These are phyloP conservation scores for Coelinius sp. DNA, from an alignment of 2,888 invertebrate species.

Conservation along the genomic window DNA sequence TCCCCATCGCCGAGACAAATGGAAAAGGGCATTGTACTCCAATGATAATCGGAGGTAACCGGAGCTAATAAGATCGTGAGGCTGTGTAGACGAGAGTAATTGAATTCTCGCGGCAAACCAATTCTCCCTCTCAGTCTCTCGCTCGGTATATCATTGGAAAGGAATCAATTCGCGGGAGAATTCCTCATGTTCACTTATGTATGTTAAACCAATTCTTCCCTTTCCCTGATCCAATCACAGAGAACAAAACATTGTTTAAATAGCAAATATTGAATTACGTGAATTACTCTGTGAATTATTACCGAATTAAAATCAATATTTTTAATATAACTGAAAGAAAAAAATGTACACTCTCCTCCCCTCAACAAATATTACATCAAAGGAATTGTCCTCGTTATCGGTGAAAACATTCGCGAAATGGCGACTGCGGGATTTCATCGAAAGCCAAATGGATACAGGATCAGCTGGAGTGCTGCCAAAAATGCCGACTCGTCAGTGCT, in stretches of 20 bases:
- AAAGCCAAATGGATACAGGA: slow-evolving; percentile 9
- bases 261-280: too few species aligned
- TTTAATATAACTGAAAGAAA: too few species aligned
- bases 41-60: slow-evolving; percentile 42
- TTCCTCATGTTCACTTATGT: slow-evolving; percentile 34
- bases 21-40: slow-evolving; percentile 37
- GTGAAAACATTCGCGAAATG: background rate
- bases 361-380: too few species aligned
- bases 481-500: background rate
- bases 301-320: too few species aligned
- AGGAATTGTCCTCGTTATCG: too few species aligned
- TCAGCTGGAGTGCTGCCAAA: slow-evolving; percentile 5
- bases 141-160: slow-evolving; percentile 5
- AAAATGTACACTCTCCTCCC: too few species aligned
- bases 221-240: background rate
- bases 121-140: slow-evolving; percentile 18
- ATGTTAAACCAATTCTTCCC: background rate
- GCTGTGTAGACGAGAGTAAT: slow-evolving; percentile 41
- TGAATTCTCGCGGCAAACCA: slow-evolving; percentile 48
- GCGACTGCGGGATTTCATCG: background rate
- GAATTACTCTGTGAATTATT: too few species aligned
- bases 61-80: slow-evolving; percentile 46
- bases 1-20: background rate
- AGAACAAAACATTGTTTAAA: background rate
- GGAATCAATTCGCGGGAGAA: slow-evolving; percentile 49